A percentile compares a stretch with the other conserved stretches of the same genome.
These are phyloP conservation scores for Sylvilagus bachmani DNA, from an alignment of 2,113 vertebrate species.

Conservation along the genomic window DNA sequence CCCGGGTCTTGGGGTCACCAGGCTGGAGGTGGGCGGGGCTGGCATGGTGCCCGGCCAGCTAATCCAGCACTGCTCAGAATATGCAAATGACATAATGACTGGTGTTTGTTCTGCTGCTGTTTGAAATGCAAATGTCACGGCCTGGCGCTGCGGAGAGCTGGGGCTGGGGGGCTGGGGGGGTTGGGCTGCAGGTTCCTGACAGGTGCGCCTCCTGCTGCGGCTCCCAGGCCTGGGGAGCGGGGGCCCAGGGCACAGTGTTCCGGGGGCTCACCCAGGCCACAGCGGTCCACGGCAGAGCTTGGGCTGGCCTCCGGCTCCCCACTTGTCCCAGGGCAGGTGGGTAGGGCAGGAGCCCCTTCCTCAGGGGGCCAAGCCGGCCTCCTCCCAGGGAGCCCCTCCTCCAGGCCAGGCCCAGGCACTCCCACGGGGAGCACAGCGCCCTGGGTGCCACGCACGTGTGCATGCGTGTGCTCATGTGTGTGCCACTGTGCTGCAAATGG, in stretches of 20 bases:
- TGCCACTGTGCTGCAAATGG: too few species aligned
- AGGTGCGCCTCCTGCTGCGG: too few species aligned
- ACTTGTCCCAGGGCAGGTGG: too few species aligned
- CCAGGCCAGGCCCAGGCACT: neutral
- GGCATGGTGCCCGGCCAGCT: slow-evolving; percentile 74
- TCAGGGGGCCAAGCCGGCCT: too few species aligned
- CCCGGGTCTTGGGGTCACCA: too few species aligned
- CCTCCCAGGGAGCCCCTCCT: too few species aligned
- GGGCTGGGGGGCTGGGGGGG: too few species aligned
- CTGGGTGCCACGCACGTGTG: neutral
- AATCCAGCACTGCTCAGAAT: slow-evolving; percentile 85
- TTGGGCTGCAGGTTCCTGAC: neutral
- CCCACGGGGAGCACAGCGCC: neutral
- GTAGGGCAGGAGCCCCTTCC: too few species aligned
- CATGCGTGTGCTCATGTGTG: neutral
- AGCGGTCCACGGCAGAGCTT: accelerated
- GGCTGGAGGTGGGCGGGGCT: neutral
- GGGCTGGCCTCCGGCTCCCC: neutral
- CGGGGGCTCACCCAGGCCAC: too few species aligned
- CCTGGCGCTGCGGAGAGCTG: slow-evolving; percentile 63
- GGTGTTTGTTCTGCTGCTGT: slow-evolving; percentile 88
- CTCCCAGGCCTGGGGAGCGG: too few species aligned
- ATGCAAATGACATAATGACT: slow-evolving; percentile 90
- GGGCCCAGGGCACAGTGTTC: neutral
- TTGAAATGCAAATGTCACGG: slow-evolving; percentile 89